Evolutionary conservation across 2,888 invertebrate species (phyloP).

Genomic region (Trissolcus brochymenae): DNA sequence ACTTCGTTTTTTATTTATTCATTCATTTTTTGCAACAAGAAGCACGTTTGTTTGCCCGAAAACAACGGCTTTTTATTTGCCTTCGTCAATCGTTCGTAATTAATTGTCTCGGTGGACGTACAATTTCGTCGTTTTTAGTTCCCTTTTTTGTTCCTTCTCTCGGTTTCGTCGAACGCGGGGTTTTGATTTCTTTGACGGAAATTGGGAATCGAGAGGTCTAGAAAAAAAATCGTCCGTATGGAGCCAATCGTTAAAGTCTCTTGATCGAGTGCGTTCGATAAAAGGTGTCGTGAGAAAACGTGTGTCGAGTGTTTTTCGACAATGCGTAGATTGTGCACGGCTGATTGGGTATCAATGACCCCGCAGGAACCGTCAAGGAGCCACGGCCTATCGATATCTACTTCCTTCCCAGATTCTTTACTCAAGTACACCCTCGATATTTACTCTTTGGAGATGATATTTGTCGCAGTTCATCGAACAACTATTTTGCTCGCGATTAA

Average conservation of each 20-base stretch:
- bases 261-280: constrained; percentile 66
- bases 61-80: constrained; percentile 17
- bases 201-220: constrained; percentile 49
- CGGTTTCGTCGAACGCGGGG: too few relatives aligned
- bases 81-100: constrained; percentile 14
- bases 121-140: neutral
- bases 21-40: constrained; percentile 15
- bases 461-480: constrained; percentile 38
- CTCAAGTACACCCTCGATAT: constrained; percentile 65
- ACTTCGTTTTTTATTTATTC: constrained; percentile 25
- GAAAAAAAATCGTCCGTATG: constrained; percentile 68
- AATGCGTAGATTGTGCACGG: constrained; percentile 69
- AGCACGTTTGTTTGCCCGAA: constrained; percentile 28
- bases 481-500: neutral
- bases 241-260: constrained; percentile 67
- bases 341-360: constrained; percentile 75
- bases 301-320: constrained; percentile 64
- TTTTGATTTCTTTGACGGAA: neutral
- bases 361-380: constrained; percentile 61
- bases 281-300: constrained; percentile 71
- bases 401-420: constrained; percentile 56
- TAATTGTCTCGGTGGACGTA: constrained; percentile 10
- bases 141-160: neutral
- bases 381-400: constrained; percentile 65
- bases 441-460: constrained; percentile 62